These are phyloP conservation scores for Trematomus loennbergii DNA, from an alignment of 2,113 vertebrate species.

Conservation along the genomic window DNA sequence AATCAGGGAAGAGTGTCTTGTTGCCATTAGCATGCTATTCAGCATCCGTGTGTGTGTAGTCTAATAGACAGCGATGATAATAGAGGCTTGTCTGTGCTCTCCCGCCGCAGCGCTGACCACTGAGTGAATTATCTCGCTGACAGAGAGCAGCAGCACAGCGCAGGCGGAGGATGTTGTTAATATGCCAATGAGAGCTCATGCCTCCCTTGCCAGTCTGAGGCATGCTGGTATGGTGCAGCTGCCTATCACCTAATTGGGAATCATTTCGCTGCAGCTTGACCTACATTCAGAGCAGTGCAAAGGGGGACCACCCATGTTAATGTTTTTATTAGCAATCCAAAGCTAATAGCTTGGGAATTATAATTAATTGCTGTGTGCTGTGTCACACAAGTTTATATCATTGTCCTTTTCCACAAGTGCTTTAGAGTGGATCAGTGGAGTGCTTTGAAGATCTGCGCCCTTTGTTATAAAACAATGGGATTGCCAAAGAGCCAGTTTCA, in stretches of 20 bases:
- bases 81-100: constrained; percentile 77
- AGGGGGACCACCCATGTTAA: constrained; percentile 70
- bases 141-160: constrained; percentile 71
- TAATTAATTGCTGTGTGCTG: constrained; percentile 68
- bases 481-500: not conserved
- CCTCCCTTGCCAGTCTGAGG: constrained; percentile 58
- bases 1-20: constrained; percentile 39
- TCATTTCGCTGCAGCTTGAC: constrained; percentile 76
- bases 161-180: constrained; percentile 76
- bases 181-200: constrained; percentile 75
- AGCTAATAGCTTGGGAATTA: constrained; percentile 71
- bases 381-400: constrained; percentile 45
- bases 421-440: constrained; percentile 11
- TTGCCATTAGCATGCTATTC: constrained; percentile 71
- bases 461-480: constrained; percentile 21
- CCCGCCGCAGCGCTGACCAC: constrained; percentile 67
- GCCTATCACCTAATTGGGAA: constrained; percentile 71
- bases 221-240: constrained; percentile 70
- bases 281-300: constrained; percentile 63
- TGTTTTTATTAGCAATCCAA: constrained; percentile 74
- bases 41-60: constrained; percentile 62
- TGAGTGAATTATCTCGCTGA: constrained; percentile 80
- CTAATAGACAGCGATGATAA: constrained; percentile 74
- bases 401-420: constrained; percentile 47
- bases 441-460: constrained; percentile 15